Evolutionary conservation across 2,797 vertebrate species (phyloP), one percentile per base, ranked within the genome.

Genomic region (Menidia menidia): DNA sequence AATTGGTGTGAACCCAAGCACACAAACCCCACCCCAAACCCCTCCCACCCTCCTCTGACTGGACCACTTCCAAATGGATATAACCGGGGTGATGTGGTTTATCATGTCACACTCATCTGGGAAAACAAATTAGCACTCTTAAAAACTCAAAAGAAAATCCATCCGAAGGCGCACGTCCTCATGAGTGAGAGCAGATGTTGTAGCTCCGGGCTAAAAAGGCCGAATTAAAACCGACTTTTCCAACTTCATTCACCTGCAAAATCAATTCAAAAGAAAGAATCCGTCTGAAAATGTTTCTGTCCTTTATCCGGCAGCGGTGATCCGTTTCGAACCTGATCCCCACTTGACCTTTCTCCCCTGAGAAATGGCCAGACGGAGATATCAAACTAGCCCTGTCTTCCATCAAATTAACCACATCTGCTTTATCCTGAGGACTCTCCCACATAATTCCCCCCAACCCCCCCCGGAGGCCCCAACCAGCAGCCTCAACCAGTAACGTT

Each of bases 241-340:
- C 14, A 10, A 43, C 41, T 43, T 43, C 3, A 43, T 3, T 43
- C 41, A 43, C 41, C 41, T 43, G 41, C 41, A 10, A 25, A 25
- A 25, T 25, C 25, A 25, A 25, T 25, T 25, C 25, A 1, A 25
- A 25, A 25, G 25, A 25, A 7, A 11, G 16, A 32, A 48, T 43
- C 16, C 12, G 25, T 30, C 9, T 32, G n/a, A 45, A 35, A 63
- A 1, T 60, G 4, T 13, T 70, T 12, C n/a, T 53, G 44, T 18
- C 2, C 16, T 66, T 50, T 43, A 15, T 66, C 42, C 60, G 47
- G 39, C 75, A 72, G 59, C 1, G 35, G 9, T 72, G 64, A 82
- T 64, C 63, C 72, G 74, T 64, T 73, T 71, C 63, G 55, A 48
- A 75, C 43, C 42, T 55, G 11, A 72, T 82, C 78, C 68, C 57